Conservation (phyloP, 1,140 invertebrate species). For the Spodoptera frugiperda region DNA sequence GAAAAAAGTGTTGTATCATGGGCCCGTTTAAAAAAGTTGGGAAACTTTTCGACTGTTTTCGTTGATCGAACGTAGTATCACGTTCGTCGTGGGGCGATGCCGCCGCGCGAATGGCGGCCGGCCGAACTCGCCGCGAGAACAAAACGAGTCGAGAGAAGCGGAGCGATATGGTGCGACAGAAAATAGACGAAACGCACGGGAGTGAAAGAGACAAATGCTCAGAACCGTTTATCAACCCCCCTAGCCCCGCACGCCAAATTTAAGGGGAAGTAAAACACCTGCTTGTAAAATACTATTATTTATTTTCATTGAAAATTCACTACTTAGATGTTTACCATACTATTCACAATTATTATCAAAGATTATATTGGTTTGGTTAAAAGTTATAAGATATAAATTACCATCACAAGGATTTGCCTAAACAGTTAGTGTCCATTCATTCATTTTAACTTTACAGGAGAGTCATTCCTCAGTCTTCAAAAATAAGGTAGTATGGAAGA, state of each 20-base stretch:
- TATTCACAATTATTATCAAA: constrained; percentile 5
- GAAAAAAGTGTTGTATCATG: constrained; percentile 61
- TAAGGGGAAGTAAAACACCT: constrained; percentile 73
- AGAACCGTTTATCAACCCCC: constrained; percentile 60
- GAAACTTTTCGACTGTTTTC: constrained; percentile 77
- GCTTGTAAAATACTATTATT: constrained; percentile 48
- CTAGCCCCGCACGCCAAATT: constrained; percentile 62
- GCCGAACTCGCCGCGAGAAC: constrained; percentile 57
- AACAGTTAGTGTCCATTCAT: not conserved
- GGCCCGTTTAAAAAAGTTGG: constrained; percentile 73
- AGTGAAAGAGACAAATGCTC: constrained; percentile 52
- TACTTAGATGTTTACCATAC: constrained; percentile 18
- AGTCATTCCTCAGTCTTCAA: constrained; percentile 32
- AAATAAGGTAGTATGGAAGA: constrained; percentile 10
- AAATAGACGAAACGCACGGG: constrained; percentile 47
- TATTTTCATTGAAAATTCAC: constrained; percentile 28
- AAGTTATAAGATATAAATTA: not conserved
- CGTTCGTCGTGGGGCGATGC: constrained; percentile 61
- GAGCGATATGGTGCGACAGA: constrained; percentile 56
- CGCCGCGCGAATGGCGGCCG: constrained; percentile 74
- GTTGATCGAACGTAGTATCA: constrained; percentile 54
- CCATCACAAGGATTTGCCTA: not conserved
- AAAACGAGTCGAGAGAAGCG: constrained; percentile 61
- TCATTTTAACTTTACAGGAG: not conserved
- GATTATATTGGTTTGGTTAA: not conserved